phyloP scores from a whole-genome alignment of 1,140 invertebrate species.

The Drosophila fuyamai region DNA sequence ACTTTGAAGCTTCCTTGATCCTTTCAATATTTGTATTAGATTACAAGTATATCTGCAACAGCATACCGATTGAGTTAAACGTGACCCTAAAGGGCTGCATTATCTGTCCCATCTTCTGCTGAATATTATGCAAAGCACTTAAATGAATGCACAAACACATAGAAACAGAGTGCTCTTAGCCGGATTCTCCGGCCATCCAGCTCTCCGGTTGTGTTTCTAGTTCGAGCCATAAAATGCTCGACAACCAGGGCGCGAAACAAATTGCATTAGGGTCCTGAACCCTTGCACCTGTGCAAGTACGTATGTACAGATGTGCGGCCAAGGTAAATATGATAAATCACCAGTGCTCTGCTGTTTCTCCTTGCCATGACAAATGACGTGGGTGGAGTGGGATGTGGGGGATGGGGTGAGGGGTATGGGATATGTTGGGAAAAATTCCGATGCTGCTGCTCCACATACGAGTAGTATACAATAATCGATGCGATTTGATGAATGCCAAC shows the following conservation, averaged over 20 bases:
- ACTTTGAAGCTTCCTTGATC: constrained; percentile 1
- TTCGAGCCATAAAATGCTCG: constrained; percentile 73
- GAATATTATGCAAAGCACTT: constrained; percentile 73
- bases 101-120: constrained; percentile 31
- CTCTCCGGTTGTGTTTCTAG: constrained; percentile 33
- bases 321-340: constrained; percentile 81
- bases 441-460: constrained; percentile 29
- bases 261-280: constrained; percentile 77
- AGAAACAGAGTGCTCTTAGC: constrained; percentile 31
- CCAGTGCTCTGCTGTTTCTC: constrained; percentile 45
- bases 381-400: neutral
- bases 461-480: constrained; percentile 71
- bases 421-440: constrained; percentile 1
- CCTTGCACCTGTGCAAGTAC: constrained; percentile 64
- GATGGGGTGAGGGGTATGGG: neutral
- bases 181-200: constrained; percentile 14
- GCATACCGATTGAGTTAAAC: constrained; percentile 14
- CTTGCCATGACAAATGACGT: constrained; percentile 74
- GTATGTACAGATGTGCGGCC: constrained; percentile 29
- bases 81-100: constrained; percentile 6
- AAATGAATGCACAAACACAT: constrained; percentile 56
- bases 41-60: constrained; percentile 4
- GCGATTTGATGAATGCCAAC: constrained; percentile 78
- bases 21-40: constrained; percentile 2
- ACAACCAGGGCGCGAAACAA: constrained; percentile 70